These are phyloP conservation scores for Podargus strigoides DNA, from an alignment of 2,797 vertebrate genomes.

Conservation along the genomic window DNA sequence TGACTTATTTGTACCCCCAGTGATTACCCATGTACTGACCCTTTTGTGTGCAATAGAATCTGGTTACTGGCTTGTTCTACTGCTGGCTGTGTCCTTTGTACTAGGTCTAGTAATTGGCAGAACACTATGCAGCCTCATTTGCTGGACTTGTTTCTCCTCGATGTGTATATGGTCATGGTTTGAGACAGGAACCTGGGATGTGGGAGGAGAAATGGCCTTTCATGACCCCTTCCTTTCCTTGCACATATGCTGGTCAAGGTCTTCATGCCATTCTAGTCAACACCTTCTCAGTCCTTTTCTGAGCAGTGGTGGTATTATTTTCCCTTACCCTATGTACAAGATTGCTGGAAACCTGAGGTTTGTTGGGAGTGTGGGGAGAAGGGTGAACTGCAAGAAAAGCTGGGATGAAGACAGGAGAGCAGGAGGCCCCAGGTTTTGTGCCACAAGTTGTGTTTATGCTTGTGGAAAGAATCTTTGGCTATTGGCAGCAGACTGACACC, in stretches of 20 bases:
- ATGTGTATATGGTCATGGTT: background rate
- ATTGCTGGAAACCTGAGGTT: background rate
- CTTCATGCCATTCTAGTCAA: background rate
- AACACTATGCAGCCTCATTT: background rate
- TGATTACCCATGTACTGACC: no score
- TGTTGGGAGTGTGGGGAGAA: background rate
- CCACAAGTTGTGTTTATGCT: background rate
- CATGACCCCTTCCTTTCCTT: background rate
- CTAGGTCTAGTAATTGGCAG: no score
- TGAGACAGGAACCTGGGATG: background rate
- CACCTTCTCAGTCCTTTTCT: background rate
- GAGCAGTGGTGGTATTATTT: background rate
- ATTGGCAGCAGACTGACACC: background rate
- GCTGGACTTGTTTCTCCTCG: background rate
- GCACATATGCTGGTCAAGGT: background rate
- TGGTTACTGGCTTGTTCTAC: no score
- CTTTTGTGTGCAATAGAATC: no score
- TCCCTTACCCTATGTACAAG: background rate
- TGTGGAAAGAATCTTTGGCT: background rate
- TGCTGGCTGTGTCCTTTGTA: no score
- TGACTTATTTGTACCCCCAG: no score
- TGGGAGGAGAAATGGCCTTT: background rate
- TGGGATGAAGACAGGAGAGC: background rate
- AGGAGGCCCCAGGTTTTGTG: background rate
- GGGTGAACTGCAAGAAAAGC: background rate